These are phyloP conservation scores for Nicator chloris DNA, from an alignment of 2,113 vertebrate genomes.

Conservation along the genomic window DNA sequence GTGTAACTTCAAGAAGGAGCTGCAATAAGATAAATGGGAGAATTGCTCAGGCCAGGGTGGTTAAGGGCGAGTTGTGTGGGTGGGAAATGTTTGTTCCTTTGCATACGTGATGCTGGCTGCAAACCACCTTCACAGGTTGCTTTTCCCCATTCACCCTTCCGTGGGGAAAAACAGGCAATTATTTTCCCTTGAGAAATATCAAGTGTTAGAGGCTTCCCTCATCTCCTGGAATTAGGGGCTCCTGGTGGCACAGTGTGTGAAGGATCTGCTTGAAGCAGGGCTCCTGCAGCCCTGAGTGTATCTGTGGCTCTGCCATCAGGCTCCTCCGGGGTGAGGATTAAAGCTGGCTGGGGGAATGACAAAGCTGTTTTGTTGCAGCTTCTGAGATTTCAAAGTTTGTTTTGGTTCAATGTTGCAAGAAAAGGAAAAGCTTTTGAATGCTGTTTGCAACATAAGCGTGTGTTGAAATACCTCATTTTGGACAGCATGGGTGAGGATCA, in stretches of 20 bases:
- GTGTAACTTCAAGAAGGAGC: neutral
- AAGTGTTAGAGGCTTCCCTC: neutral
- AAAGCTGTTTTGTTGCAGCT: constrained; percentile 5
- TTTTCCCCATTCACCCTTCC: neutral
- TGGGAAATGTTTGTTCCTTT: neutral
- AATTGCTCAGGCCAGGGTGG: neutral
- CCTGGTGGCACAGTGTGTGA: neutral
- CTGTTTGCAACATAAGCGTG: neutral
- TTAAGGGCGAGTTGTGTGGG: neutral
- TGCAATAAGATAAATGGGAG: neutral
- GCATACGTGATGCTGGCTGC: neutral
- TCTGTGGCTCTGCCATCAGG: neutral
- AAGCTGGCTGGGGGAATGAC: neutral
- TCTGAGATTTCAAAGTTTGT: constrained; percentile 37
- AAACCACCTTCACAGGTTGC: neutral
- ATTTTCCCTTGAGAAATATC: neutral
- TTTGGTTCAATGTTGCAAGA: constrained; percentile 27
- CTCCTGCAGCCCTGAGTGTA: neutral
- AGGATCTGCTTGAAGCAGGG: neutral
- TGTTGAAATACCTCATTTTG: constrained; percentile 27
- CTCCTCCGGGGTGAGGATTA: neutral
- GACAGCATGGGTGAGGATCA: neutral
- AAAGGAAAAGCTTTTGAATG: constrained; percentile 30
- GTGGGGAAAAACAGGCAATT: neutral
- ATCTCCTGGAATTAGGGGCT: neutral